Evolutionary conservation across 2,888 invertebrate genomes (phyloP).

Genomic region (Sisyra terminalis): DNA sequence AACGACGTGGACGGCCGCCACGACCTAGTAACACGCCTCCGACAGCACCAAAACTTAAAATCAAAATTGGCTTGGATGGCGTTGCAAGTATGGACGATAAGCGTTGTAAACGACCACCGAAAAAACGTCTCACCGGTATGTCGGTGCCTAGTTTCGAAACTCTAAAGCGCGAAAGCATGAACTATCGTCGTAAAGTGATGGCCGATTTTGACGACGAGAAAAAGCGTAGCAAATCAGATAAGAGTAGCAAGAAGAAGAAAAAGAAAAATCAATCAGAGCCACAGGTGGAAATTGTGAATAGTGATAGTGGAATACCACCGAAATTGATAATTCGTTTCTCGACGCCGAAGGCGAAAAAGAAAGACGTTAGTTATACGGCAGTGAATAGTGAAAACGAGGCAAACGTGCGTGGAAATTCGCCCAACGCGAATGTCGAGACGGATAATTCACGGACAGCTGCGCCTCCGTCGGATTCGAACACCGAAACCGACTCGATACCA

Average conservation of each 20-base stretch:
- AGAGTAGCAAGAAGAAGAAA: slow-evolving; percentile 36
- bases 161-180: slow-evolving; percentile 71
- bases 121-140: slow-evolving; percentile 56
- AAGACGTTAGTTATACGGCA: slow-evolving; percentile 25
- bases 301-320: slow-evolving; percentile 37
- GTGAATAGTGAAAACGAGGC: slow-evolving; percentile 19
- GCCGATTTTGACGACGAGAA: slow-evolving; percentile 63
- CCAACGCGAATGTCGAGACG: slow-evolving; percentile 11
- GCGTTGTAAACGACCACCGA: slow-evolving; percentile 44
- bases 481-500: slow-evolving; percentile 5
- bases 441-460: slow-evolving; percentile 11
- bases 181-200: slow-evolving; percentile 69
- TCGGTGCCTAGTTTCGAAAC: slow-evolving; percentile 63
- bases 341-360: slow-evolving; percentile 38
- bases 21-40: slow-evolving; percentile 24
- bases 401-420: slow-evolving; percentile 9
- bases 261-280: slow-evolving; percentile 33
- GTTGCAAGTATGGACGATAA: slow-evolving; percentile 29
- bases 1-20: slow-evolving; percentile 25
- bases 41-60: slow-evolving; percentile 55
- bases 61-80: slow-evolving; percentile 45
- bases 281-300: slow-evolving; percentile 36
- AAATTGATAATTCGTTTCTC: slow-evolving; percentile 60
- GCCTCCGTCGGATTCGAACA: slow-evolving; percentile 10
- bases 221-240: slow-evolving; percentile 33